Percentiles rank a stretch among this genome's conserved stretches.
phyloP scores from a whole-genome alignment of 2,888 invertebrate species.

The Drosophila borborema region DNA sequence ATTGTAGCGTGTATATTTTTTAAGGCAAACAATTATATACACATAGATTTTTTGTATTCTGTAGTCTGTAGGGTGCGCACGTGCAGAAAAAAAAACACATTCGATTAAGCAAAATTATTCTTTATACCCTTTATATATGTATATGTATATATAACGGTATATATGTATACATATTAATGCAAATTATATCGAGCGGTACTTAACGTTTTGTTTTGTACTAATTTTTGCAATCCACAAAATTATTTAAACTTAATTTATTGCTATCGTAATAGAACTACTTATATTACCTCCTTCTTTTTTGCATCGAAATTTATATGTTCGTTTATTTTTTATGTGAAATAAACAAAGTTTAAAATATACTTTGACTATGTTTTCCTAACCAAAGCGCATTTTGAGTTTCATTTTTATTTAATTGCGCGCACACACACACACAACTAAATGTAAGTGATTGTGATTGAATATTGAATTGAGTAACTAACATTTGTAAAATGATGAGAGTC shows the following conservation, averaged over 20 bases:
- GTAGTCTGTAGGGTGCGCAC: conserved; percentile 66
- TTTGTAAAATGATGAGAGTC: conserved; percentile 63
- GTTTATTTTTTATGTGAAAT: conserved; percentile 51
- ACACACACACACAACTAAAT: conserved; percentile 58
- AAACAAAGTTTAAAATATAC: conserved; percentile 40
- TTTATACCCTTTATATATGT: conserved; percentile 18
- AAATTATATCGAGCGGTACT: conserved; percentile 59
- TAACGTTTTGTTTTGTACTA: conserved; percentile 47
- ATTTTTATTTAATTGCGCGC: conserved; percentile 41
- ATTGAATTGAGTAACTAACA: conserved; percentile 65
- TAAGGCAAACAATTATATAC: conserved; percentile 43
- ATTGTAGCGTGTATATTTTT: conserved; percentile 45
- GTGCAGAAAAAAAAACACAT: conserved; percentile 43
- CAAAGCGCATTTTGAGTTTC: conserved; percentile 38
- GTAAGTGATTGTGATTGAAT: conserved; percentile 75
- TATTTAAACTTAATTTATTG: conserved; percentile 67
- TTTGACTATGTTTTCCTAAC: conserved; percentile 38
- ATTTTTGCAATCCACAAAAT: conserved; percentile 35
- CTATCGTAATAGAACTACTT: conserved; percentile 42
- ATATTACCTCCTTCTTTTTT: conserved; percentile 42
- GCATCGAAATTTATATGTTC: conserved; percentile 55
- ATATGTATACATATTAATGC: conserved; percentile 24
- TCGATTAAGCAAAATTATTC: conserved; percentile 30
- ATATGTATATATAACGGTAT: conserved; percentile 18
- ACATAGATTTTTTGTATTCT: conserved; percentile 63